phyloP scores from a whole-genome alignment of 2,888 invertebrate genomes.

The Pachymerium ferrugineum region DNA sequence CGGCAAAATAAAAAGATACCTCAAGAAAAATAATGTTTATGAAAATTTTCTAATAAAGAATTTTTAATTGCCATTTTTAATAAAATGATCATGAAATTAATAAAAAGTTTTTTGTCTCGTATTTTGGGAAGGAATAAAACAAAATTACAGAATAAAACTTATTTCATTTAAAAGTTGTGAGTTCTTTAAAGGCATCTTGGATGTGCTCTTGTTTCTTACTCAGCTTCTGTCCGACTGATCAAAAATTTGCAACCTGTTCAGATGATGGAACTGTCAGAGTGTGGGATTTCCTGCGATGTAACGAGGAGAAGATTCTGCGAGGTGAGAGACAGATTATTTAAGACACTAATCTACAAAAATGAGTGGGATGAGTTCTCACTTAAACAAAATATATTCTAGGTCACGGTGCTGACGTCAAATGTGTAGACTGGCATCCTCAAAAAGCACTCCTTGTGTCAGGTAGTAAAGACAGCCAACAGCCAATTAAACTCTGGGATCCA shows the following conservation, averaged over 20 bases:
- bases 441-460: constrained; percentile 96
- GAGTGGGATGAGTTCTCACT: too few relatives aligned
- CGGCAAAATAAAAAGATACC: not conserved
- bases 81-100: not conserved
- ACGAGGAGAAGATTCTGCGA: constrained; percentile 81
- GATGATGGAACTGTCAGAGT: constrained; percentile 98
- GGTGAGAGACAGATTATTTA: constrained; percentile 45
- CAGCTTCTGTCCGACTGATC: constrained; percentile 98
- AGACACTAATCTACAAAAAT: not conserved
- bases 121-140: constrained; percentile 7
- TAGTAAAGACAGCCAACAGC: constrained; percentile 99
- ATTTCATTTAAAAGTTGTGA: not conserved
- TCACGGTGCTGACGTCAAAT: constrained; percentile 97
- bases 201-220: constrained; percentile 34
- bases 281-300: constrained; percentile 96
- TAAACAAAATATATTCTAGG: constrained; percentile 50
- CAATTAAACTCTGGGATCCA: constrained; percentile 99
- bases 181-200: constrained; percentile 11
- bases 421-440: constrained; percentile 99
- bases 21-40: not conserved
- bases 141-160: not conserved
- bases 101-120: not conserved
- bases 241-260: constrained; percentile 97
- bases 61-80: not conserved
- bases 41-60: constrained; percentile 43